Percentiles rank a stretch among this genome's conserved stretches.
Conservation (phyloP, 2,797 vertebrate genomes). For the Tokudaia muenninki region DNA sequence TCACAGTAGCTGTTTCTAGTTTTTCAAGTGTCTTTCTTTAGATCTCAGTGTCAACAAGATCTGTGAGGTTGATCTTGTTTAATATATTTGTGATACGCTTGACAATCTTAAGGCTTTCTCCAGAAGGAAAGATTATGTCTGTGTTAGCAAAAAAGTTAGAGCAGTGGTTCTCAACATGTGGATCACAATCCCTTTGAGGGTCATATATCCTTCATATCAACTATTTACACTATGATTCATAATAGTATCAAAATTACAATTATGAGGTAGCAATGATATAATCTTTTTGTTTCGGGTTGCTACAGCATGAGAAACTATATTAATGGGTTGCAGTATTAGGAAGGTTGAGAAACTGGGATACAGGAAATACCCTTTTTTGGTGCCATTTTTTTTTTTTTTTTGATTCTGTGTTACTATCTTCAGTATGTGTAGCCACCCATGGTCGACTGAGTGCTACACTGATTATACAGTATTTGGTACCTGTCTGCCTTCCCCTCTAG, state of each 20-base stretch:
- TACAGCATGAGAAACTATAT: not conserved
- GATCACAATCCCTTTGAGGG: not conserved
- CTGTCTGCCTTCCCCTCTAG: not conserved
- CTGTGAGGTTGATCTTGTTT: not conserved
- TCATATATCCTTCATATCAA: not conserved
- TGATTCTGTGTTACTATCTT: not conserved
- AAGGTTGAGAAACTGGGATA: not conserved
- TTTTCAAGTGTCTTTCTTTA: not conserved
- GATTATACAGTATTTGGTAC: fast-evolving
- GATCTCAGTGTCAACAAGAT: not conserved
- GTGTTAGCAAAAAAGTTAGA: not conserved
- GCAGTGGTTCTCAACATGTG: not conserved
- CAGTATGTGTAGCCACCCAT: not conserved
- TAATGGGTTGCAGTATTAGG: not conserved
- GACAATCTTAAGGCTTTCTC: not conserved
- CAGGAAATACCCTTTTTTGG: not conserved
- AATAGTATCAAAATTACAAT: not conserved
- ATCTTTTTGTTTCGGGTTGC: not conserved
- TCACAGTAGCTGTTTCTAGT: not conserved
- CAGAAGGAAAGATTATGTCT: not conserved
- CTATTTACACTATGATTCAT: not conserved
- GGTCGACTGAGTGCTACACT: fast-evolving
- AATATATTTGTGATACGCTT: not conserved
- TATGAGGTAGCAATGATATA: not conserved
- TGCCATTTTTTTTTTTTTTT: not conserved